These are phyloP conservation scores for Camponotus floridanus DNA, from an alignment of 1,140 invertebrate species.

Conservation along the genomic window DNA sequence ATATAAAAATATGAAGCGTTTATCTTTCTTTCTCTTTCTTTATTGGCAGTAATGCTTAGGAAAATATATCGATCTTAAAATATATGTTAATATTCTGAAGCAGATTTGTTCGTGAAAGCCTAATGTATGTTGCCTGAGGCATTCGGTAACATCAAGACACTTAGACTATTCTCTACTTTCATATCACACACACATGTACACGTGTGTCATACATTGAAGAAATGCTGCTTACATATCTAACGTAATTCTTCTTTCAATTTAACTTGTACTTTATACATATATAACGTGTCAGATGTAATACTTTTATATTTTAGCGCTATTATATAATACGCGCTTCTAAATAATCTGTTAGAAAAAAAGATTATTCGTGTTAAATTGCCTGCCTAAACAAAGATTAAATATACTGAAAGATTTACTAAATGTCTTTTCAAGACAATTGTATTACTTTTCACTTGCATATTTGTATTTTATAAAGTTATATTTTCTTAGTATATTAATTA, in stretches of 20 bases:
- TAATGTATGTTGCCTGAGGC: constrained; percentile 64
- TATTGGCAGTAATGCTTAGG: constrained; percentile 72
- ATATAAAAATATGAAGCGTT: constrained; percentile 76
- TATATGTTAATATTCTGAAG: constrained; percentile 60
- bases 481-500: constrained; percentile 1
- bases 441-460: constrained; percentile 1
- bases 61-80: constrained; percentile 76
- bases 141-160: constrained; percentile 65
- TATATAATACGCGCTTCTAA: not conserved
- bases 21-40: constrained; percentile 60
- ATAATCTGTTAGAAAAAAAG: not conserved
- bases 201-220: constrained; percentile 17
- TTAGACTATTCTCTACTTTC: constrained; percentile 52
- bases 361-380: not conserved
- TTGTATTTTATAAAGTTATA: constrained; percentile 17
- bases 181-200: constrained; percentile 41
- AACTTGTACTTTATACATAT: not conserved
- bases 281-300: constrained; percentile 2
- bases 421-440: constrained; percentile 2
- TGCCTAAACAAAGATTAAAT: too few relatives aligned
- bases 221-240: constrained; percentile 10
- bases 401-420: not conserved
- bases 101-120: constrained; percentile 23
- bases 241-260: constrained; percentile 18
- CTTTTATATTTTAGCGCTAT: not conserved